These are phyloP conservation scores for Pseudoatta argentina DNA, from an alignment of 1,140 invertebrate species.

Conservation along the genomic window DNA sequence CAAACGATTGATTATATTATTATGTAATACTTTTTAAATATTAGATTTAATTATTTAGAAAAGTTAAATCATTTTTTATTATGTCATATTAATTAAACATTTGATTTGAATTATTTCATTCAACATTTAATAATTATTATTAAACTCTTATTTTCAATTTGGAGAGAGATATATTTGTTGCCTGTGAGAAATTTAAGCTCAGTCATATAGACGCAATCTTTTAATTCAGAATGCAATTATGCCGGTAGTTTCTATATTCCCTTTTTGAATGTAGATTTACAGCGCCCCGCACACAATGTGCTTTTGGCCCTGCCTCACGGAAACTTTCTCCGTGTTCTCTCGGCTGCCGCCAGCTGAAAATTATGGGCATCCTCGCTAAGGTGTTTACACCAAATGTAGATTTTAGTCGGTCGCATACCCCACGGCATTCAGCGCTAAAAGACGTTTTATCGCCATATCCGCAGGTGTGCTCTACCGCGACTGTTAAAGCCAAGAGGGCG, in stretches of 20 bases:
- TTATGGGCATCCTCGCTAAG: constrained; percentile 67
- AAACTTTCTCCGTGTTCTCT: constrained; percentile 46
- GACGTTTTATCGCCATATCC: constrained; percentile 64
- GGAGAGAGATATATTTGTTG: background rate
- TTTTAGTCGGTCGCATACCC: constrained; percentile 62
- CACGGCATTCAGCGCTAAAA: constrained; percentile 54
- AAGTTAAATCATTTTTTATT: no score
- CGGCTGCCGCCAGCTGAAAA: constrained; percentile 59
- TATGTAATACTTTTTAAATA: no score
- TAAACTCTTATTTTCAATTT: no score
- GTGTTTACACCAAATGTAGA: constrained; percentile 73
- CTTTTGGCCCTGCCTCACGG: constrained; percentile 39
- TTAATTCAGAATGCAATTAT: constrained; percentile 71
- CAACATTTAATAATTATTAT: no score
- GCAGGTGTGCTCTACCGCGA: constrained; percentile 48
- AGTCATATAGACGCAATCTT: constrained; percentile 55
- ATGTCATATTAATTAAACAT: no score
- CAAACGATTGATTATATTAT: no score
- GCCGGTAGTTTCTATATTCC: constrained; percentile 69
- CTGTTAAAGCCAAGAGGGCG: constrained; percentile 9
- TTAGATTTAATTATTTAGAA: no score
- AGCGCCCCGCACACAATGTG: constrained; percentile 67
- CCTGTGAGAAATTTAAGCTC: constrained; percentile 54
- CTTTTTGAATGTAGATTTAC: constrained; percentile 71
- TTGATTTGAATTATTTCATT: no score